Percentiles rank a stretch among this genome's conserved stretches.
These are phyloP conservation scores for Amphilophus citrinellus DNA, from an alignment of 2,113 vertebrate species.

Conservation along the genomic window DNA sequence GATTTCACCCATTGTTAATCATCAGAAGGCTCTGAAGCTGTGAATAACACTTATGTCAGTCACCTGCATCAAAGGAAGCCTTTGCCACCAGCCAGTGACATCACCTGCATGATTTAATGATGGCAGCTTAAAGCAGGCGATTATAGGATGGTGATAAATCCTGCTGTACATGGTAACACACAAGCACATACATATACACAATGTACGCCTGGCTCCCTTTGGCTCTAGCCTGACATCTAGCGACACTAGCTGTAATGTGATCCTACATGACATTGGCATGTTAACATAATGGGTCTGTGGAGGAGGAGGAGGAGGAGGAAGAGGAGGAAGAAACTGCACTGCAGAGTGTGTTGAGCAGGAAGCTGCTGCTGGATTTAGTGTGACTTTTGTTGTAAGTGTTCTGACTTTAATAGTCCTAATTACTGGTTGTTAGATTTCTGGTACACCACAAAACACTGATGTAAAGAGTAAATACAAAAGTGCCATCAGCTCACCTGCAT, in stretches of 20 bases:
- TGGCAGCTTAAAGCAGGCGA: constrained; percentile 31
- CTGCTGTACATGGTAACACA: constrained; percentile 30
- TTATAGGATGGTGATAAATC: constrained; percentile 53
- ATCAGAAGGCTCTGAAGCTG: background rate
- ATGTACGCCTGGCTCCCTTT: constrained; percentile 45
- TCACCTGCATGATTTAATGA: constrained; percentile 64
- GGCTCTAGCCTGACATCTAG: constrained; percentile 82
- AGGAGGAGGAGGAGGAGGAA: constrained; percentile 22
- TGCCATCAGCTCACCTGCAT: constrained; percentile 12
- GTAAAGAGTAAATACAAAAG: constrained; percentile 26
- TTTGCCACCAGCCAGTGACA: constrained; percentile 36
- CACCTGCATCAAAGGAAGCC: constrained; percentile 1
- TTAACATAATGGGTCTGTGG: constrained; percentile 35
- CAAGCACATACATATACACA: constrained; percentile 37
- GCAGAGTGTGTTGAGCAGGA: background rate
- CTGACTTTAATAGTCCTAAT: constrained; percentile 23
- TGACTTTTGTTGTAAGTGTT: background rate
- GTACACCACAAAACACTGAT: constrained; percentile 11
- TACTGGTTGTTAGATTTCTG: background rate
- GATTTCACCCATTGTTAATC: background rate
- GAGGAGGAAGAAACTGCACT: background rate
- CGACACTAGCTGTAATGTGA: constrained; percentile 66
- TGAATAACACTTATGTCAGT: constrained; percentile 1
- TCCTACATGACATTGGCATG: constrained; percentile 49
- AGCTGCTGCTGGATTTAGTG: background rate